phyloP scores from a whole-genome alignment of 2,113 vertebrate species.

The Protobothrops mucrosquamatus region DNA sequence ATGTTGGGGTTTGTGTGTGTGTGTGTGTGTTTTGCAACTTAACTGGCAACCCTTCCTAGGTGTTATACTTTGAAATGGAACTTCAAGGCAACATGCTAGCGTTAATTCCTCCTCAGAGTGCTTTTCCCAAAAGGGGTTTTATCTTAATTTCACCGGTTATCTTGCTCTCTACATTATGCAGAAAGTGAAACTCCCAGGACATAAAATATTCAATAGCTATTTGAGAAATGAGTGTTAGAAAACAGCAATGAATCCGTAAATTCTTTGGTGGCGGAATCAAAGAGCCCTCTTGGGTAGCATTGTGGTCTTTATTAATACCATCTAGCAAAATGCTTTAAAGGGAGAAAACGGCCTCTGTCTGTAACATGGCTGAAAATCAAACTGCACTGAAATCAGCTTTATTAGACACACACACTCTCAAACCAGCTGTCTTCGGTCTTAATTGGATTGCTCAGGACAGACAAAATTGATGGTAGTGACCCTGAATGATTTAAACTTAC shows the following conservation, averaged over 20 bases:
- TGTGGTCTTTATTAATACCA: slow-evolving; percentile 15
- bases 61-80: neutral
- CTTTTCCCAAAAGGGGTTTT: neutral
- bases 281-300: neutral
- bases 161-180: neutral
- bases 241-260: slow-evolving; percentile 12
- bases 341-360: neutral
- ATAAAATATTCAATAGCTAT: slow-evolving; percentile 21
- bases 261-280: neutral
- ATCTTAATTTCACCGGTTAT: neutral
- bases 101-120: neutral
- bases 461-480: neutral
- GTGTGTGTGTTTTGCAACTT: neutral
- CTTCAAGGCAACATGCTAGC: neutral
- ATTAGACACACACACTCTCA: neutral
- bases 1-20: neutral
- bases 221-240: neutral
- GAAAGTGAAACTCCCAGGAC: neutral
- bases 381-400: neutral
- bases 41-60: neutral
- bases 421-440: neutral
- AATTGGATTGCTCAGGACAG: neutral
- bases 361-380: neutral
- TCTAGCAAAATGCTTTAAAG: neutral
- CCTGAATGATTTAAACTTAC: neutral